Base-by-base conservation (phyloP, 2,797 vertebrate species). In the Oryzias sinensis region DNA sequence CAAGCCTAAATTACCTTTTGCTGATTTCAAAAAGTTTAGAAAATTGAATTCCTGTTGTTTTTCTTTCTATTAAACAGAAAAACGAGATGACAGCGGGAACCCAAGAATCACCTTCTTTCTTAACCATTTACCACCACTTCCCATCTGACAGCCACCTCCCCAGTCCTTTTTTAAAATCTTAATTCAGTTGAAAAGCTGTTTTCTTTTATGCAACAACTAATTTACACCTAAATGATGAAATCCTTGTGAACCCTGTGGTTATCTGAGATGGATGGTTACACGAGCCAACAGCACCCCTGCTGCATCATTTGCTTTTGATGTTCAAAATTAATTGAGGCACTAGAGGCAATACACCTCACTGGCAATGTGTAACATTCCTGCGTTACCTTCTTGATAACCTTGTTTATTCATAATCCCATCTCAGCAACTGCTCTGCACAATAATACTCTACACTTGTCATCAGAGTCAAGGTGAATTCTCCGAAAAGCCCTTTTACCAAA, bases 231-330 rank as follows among this genome's bases (percentile, higher is more conserved):
- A 66, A 29, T 20, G 11, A 48, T 55, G 27, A 45, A 27, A 41
- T 45, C 37, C 1, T 58, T 24, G 14, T 11, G 29, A 49, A n/a
- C 27, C 16, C 25, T 17, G 44, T 41, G 22, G 64, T 51, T 73
- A 40, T 52, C 29, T 42, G 47, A 60, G 64, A 80, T 75, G 59
- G 68, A 83, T 79, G 59, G 62, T 59, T 14, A 33, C 49, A 59
- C 11, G 16, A 58, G 55, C 53, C 45, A 56, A 56, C 55, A 58
- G 14, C 46, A 17, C 18, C 3, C 49, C 45, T 16, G 4, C 33
- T 51, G 49, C 44, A 44, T 71, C 53, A 64, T 24, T 44, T 24
- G 6, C 49, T 44, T 62, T 43, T 49, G 42, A 52, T 27, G 24
- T 41, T 59, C 24, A 46, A 29, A 59, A 72, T 72, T 65, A 76